A percentile compares a stretch with the other conserved stretches of the same genome.
These are phyloP conservation scores for Bungarus multicinctus DNA, from an alignment of 2,113 vertebrate species.

Conservation along the genomic window DNA sequence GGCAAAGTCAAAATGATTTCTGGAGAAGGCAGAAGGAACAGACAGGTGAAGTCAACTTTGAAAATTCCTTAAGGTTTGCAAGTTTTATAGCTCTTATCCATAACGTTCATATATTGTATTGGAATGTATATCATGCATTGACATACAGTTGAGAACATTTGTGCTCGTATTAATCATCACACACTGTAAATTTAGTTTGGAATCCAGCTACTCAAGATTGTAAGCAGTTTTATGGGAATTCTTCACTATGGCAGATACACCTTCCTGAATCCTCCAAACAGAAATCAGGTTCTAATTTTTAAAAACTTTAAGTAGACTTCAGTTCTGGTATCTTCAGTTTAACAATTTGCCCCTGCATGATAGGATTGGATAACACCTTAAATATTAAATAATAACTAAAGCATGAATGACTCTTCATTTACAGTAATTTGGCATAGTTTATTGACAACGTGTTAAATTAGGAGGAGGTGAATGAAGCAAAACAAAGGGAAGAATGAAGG, in stretches of 20 bases:
- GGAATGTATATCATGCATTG: background rate
- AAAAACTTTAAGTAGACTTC: background rate
- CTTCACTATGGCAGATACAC: no score
- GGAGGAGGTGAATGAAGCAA: no score
- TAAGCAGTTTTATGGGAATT: background rate
- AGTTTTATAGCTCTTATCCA: background rate
- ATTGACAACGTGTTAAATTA: no score
- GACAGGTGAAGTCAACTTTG: background rate
- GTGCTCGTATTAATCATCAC: background rate
- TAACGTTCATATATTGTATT: background rate
- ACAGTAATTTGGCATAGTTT: no score
- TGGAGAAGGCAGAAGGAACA: background rate
- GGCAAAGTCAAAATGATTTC: background rate
- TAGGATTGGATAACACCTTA: background rate
- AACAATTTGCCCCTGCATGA: background rate
- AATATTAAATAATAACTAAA: no score
- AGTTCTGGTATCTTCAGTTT: background rate
- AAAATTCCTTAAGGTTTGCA: background rate
- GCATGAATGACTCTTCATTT: no score
- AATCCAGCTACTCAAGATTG: background rate
- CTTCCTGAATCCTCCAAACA: background rate
- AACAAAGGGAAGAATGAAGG: no score
- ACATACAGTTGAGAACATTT: background rate
- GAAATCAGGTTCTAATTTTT: background rate
- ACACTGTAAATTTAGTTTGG: background rate